Percentiles rank a stretch among this genome's conserved stretches.
Conservation (phyloP, 2,888 invertebrate genomes). For the Pollenia amentaria region DNA sequence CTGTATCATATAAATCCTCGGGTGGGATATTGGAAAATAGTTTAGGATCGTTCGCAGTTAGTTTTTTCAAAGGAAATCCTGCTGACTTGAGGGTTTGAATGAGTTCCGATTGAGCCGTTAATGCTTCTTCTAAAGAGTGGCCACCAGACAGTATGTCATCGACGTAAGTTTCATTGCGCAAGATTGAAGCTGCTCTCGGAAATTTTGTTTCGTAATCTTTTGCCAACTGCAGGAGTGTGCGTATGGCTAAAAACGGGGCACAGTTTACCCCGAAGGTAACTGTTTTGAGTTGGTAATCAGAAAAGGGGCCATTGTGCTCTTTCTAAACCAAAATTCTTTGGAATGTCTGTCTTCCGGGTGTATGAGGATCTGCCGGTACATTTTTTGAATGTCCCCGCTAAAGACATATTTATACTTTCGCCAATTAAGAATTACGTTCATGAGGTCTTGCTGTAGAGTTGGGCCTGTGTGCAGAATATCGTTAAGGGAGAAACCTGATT, state of each 20-base stretch:
- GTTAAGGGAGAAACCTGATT: background rate
- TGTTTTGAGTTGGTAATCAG: too few species aligned
- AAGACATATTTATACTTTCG: conserved; percentile 58
- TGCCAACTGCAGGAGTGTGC: too few species aligned
- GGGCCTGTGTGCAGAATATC: conserved; percentile 62
- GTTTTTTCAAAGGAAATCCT: too few species aligned
- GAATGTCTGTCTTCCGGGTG: too few species aligned
- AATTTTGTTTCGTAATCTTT: conserved; percentile 50
- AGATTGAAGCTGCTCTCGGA: background rate
- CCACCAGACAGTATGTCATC: conserved; percentile 28
- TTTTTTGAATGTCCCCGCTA: conserved; percentile 73
- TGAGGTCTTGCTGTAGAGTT: conserved; percentile 58
- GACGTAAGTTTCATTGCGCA: conserved; percentile 16
- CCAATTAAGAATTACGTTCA: conserved; percentile 34
- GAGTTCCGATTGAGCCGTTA: background rate
- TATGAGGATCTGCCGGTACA: conserved; percentile 3
- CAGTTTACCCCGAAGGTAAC: too few species aligned
- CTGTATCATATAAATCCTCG: conserved; percentile 40
- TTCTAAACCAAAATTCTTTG: too few species aligned
- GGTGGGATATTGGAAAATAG: conserved; percentile 13
- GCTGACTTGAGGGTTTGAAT: background rate
- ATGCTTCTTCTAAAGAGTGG: background rate
- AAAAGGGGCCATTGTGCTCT: too few species aligned
- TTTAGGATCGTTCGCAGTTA: conserved; percentile 25
- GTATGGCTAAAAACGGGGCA: too few species aligned